Base-by-base conservation (phyloP, 2,888 invertebrate genomes). In the Monoplex corrugatus region DNA sequence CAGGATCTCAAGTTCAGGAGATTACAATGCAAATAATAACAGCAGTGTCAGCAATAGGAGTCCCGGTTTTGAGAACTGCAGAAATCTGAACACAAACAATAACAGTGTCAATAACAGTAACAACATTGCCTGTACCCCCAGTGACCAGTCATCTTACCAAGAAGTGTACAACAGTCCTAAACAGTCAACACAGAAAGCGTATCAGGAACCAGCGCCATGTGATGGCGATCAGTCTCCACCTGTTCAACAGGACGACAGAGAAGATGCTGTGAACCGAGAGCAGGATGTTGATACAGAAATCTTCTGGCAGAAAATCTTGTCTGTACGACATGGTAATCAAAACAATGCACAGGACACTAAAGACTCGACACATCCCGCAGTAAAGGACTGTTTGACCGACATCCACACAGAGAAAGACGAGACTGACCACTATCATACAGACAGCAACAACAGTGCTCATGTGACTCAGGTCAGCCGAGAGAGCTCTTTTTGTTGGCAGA, bases 241-340 rank as follows among this genome's bases (percentile, higher is more conserved):
- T n/a, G n/a, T 23, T 32, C 68, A 16, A 2, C 38, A 75, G 8
- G 80, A 80, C 28, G 80, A 80, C 28, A 82, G 32, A 13, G 32
- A 84, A 19, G 68, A 63, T 23, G 57, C 23, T 63, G n/a, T 32
- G 45, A 83, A 45, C 32, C 44, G 45, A 45, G 82, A 16, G 45
- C 45, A n/a, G 16, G 82, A 83, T 45, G 82, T 83, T 40, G 82
- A 83, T 45, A 83, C 82, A 0, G 82, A 83, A 45, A 45, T 45
- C 82, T 83, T 83, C 45, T 83, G 82, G 82, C 45, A 45, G 45
- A 83, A 83, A 83, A 83, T 83, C 45, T 16, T 83, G 45, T 83
- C 82, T 45, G 80, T 84, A 23, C 43, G 85, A 63, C 85, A 75
- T 28, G 82, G 82, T 32, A 83, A 83, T 45, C 82, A 83, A 28